A percentile compares a stretch with the other conserved stretches of the same genome.
phyloP scores from a whole-genome alignment of 2,113 vertebrate genomes.

The Xiphophorus couchianus region DNA sequence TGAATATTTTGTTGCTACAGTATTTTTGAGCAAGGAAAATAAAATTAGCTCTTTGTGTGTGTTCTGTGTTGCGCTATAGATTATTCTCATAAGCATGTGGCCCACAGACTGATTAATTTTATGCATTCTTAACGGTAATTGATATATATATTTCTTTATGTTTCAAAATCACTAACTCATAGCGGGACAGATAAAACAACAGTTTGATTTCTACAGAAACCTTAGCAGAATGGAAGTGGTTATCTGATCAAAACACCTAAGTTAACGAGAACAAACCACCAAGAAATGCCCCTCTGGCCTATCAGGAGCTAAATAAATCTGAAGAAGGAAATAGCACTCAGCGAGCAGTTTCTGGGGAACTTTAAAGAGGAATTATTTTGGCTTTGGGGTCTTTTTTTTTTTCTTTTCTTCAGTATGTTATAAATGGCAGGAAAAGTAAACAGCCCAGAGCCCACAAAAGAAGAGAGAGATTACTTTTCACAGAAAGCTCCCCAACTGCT shows the following conservation, averaged over 20 bases:
- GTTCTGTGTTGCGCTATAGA: too few relatives aligned
- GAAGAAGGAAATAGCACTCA: background rate
- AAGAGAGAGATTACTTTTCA: background rate
- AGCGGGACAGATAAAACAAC: too few relatives aligned
- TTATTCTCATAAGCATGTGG: too few relatives aligned
- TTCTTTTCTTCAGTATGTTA: background rate
- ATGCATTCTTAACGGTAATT: background rate
- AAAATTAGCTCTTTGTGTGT: too few relatives aligned
- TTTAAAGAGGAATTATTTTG: background rate
- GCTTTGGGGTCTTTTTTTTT: background rate
- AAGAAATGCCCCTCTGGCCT: background rate
- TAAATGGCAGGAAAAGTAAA: background rate
- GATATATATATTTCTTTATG: background rate
- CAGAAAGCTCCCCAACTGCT: background rate
- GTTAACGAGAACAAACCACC: background rate
- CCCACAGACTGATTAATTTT: too few relatives aligned
- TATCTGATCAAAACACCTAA: background rate
- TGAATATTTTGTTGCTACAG: too few relatives aligned
- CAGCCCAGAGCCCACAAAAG: background rate
- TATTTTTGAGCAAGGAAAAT: too few relatives aligned
- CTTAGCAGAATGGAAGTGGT: background rate
- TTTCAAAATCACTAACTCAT: background rate
- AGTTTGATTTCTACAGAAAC: background rate
- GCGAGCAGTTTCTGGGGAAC: background rate
- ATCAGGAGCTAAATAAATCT: background rate